phyloP scores from a whole-genome alignment of 2,888 invertebrate genomes.

The Acronicta aceris region DNA sequence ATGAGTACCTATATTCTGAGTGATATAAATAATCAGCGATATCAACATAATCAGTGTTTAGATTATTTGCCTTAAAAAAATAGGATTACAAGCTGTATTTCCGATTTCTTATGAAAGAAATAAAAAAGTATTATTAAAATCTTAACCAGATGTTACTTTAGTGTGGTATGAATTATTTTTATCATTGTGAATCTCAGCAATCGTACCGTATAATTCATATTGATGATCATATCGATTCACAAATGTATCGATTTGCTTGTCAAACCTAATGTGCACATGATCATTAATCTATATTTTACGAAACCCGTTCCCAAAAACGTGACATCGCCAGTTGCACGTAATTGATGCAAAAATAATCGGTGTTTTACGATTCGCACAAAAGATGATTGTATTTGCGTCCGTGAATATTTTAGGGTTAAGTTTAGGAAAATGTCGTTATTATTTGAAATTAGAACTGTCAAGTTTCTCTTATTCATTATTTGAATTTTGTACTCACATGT shows the following conservation, averaged over 20 bases:
- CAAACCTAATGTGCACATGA: conserved; percentile 54
- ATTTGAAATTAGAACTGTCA: neutral
- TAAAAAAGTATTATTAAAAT: neutral
- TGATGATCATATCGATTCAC: conserved; percentile 76
- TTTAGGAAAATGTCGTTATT: neutral
- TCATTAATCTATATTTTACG: conserved; percentile 68
- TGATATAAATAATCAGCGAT: too few relatives aligned
- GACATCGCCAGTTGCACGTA: conserved; percentile 49
- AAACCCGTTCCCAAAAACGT: conserved; percentile 59
- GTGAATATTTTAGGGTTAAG: conserved; percentile 37
- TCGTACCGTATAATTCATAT: conserved; percentile 82
- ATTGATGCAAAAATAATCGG: conserved; percentile 64
- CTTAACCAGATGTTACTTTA: conserved; percentile 36
- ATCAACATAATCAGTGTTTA: too few relatives aligned
- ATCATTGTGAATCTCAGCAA: conserved; percentile 60
- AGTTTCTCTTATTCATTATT: neutral
- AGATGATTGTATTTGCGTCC: conserved; percentile 23
- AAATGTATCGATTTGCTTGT: conserved; percentile 69
- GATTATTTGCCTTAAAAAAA: too few relatives aligned
- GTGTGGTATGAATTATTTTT: conserved; percentile 26
- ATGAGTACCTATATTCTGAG: too few relatives aligned
- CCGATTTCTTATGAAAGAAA: neutral
- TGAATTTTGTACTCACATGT: too few relatives aligned
- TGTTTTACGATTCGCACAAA: conserved; percentile 42
- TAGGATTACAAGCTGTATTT: neutral